Percentiles rank a stretch among this genome's conserved stretches.
Evolutionary conservation across 1,140 invertebrate genomes (phyloP).

Genomic region (Chironomus tepperi): DNA sequence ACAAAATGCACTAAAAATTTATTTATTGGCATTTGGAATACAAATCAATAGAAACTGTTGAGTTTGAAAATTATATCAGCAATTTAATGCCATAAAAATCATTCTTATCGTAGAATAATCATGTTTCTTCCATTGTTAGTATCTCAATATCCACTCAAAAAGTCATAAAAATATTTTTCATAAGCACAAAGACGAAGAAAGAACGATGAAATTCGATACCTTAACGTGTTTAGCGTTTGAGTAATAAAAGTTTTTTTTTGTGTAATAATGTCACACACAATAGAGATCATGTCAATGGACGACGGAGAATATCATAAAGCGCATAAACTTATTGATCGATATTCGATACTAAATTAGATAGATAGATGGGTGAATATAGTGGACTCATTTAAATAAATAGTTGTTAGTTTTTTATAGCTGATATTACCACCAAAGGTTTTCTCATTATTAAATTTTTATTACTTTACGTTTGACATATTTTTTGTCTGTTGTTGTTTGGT

Average conservation of each 20-base stretch:
- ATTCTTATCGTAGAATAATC: conserved; percentile 4
- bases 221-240: not conserved
- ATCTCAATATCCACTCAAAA: not conserved
- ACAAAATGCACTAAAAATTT: too few species aligned
- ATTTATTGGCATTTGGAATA: too few species aligned
- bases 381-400: not conserved
- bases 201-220: not conserved
- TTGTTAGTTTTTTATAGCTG: not conserved
- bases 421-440: not conserved
- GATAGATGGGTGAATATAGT: not conserved
- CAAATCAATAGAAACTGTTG: too few species aligned
- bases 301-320: not conserved
- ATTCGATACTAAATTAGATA: conserved; percentile 14
- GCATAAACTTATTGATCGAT: conserved; percentile 13
- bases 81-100: too few species aligned
- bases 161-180: conserved; percentile 9
- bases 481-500: not conserved
- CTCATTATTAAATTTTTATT: conserved; percentile 7
- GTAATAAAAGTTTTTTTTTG: not conserved
- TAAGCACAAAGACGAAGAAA: not conserved
- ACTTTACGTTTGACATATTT: not conserved
- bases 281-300: conserved; percentile 12
- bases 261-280: conserved; percentile 13
- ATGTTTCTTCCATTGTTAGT: not conserved
- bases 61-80: too few species aligned